These are phyloP conservation scores for Porites rus DNA, from an alignment of 92 coral and sea anemone species.

Conservation along the genomic window DNA sequence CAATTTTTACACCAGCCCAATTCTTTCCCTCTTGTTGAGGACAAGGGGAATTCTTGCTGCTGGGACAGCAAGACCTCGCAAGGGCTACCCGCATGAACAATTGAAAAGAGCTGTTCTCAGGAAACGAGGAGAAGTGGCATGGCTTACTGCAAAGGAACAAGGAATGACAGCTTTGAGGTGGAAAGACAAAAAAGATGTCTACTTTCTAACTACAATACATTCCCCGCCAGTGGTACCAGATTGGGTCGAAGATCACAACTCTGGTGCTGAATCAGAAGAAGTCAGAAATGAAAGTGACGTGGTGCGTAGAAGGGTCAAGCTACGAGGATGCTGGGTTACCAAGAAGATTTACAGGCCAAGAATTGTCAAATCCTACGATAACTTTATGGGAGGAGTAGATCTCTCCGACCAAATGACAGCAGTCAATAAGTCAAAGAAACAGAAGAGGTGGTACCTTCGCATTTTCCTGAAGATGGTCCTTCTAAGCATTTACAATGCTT, in stretches of 20 bases:
- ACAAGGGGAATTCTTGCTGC: slow-evolving; percentile 45
- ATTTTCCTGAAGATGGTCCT: too few relatives aligned
- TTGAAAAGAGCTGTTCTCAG: slow-evolving; percentile 16
- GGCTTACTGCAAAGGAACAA: slow-evolving; percentile 27
- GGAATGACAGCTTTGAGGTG: slow-evolving; percentile 40
- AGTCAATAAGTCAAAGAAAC: too few relatives aligned
- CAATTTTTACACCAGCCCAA: slow-evolving; percentile 64
- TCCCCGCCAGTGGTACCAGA: slow-evolving; percentile 41
- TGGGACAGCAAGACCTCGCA: slow-evolving; percentile 45
- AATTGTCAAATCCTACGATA: slow-evolving; percentile 53
- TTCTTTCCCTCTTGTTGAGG: slow-evolving; percentile 31
- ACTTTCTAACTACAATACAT: slow-evolving; percentile 46
- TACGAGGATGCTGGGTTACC: slow-evolving; percentile 18
- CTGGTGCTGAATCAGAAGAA: slow-evolving; percentile 28
- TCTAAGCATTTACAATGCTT: background rate
- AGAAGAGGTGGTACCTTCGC: too few relatives aligned
- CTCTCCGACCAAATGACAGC: slow-evolving; percentile 70
- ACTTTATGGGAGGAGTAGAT: slow-evolving; percentile 62
- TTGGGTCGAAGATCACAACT: slow-evolving; percentile 38
- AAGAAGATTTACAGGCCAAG: slow-evolving; percentile 44
- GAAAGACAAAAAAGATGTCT: slow-evolving; percentile 60
- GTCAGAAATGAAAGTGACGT: background rate
- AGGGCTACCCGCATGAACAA: slow-evolving; percentile 38
- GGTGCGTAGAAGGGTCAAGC: slow-evolving; percentile 26
- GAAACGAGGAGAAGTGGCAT: slow-evolving; percentile 36